These are phyloP conservation scores for Eilema griseolum DNA, from an alignment of 2,888 invertebrate species.

Conservation along the genomic window DNA sequence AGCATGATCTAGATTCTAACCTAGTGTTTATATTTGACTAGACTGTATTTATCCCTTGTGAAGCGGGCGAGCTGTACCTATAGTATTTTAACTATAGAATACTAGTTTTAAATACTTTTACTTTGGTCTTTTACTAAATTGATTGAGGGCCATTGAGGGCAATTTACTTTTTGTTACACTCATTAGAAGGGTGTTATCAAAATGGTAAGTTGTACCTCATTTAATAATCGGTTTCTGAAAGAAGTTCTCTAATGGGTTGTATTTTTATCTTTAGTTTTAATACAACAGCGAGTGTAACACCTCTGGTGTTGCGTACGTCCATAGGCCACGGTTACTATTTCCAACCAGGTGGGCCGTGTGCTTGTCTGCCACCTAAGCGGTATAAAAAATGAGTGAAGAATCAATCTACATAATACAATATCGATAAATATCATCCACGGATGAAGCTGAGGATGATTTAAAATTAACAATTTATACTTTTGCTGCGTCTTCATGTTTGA, in stretches of 20 bases:
- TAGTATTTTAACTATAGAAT: conserved; percentile 18
- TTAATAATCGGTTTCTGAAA: background rate
- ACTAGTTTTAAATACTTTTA: conserved; percentile 1
- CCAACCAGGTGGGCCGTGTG: too few species aligned
- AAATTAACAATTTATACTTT: too few species aligned
- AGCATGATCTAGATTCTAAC: conserved; percentile 68
- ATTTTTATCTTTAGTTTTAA: background rate
- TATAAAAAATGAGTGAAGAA: background rate
- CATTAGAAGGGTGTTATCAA: background rate
- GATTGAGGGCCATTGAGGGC: too few species aligned
- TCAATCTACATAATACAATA: background rate
- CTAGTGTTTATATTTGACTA: conserved; percentile 47
- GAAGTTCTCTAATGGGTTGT: background rate
- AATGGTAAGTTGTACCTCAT: background rate
- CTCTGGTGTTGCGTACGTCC: too few species aligned
- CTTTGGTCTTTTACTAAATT: background rate
- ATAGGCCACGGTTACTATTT: too few species aligned
- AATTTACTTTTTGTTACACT: background rate
- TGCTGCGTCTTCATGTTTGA: too few species aligned
- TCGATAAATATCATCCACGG: background rate
- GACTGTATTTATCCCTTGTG: conserved; percentile 41
- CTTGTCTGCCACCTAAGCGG: too few species aligned
- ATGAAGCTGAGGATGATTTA: too few species aligned
- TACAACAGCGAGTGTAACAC: too few species aligned
- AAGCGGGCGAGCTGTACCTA: conserved; percentile 75